These are phyloP conservation scores for Asobara japonica DNA, from an alignment of 1,140 invertebrate species.

Conservation along the genomic window DNA sequence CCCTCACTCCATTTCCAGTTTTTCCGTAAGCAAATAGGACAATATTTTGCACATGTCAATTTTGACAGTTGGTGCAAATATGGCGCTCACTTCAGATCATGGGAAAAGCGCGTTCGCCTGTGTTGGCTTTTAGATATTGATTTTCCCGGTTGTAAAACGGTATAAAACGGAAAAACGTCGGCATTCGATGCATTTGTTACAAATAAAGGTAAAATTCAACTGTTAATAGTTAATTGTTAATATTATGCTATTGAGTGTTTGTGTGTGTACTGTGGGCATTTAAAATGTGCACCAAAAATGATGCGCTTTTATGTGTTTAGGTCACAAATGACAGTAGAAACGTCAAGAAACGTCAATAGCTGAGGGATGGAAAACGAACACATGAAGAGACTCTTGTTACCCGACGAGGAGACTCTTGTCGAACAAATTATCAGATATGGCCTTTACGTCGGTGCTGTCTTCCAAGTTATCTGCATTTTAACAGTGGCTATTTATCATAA, in stretches of 20 bases:
- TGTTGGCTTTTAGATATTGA: not conserved
- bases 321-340: conserved; percentile 16
- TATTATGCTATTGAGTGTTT: not conserved
- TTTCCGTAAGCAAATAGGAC: no score
- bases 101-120: not conserved
- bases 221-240: not conserved
- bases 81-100: not conserved
- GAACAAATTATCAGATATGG: conserved; percentile 62
- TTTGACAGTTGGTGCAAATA: not conserved
- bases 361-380: conserved; percentile 35
- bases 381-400: conserved; percentile 59
- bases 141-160: not conserved
- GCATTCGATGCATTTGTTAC: not conserved
- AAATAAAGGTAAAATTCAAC: not conserved
- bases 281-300: no score
- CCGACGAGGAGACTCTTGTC: conserved; percentile 61
- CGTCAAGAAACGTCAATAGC: conserved; percentile 2
- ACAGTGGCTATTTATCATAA: conserved; percentile 61
- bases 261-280: not conserved
- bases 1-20: no score
- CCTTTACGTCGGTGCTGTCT: conserved; percentile 62
- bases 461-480: conserved; percentile 62
- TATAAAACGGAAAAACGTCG: not conserved
- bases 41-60: not conserved
- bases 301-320: no score